Conservation (phyloP, 1,140 invertebrate genomes). For the Drosophila varians region DNA sequence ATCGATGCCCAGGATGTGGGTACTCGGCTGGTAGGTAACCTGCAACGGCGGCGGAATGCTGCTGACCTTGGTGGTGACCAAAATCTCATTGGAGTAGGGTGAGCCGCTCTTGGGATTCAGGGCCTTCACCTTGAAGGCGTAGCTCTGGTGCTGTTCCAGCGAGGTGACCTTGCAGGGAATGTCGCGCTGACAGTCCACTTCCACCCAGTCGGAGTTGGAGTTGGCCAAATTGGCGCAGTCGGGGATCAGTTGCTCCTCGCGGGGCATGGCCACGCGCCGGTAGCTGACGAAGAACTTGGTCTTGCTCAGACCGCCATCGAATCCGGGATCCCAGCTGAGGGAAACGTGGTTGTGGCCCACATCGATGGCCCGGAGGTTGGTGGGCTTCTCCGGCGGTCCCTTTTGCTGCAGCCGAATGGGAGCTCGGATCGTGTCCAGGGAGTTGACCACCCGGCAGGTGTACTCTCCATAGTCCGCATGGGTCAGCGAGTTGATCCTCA, state of each 20-base stretch:
- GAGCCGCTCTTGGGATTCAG: conserved; percentile 93
- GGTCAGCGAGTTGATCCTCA: conserved; percentile 90
- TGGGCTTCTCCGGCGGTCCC: conserved; percentile 92
- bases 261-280: conserved; percentile 86
- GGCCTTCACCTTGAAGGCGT: conserved; percentile 93
- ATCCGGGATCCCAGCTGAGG: conserved; percentile 93
- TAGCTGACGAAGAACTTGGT: conserved; percentile 94
- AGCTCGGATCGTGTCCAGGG: conserved; percentile 89
- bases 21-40: conserved; percentile 91
- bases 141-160: conserved; percentile 92
- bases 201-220: conserved; percentile 88
- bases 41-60: conserved; percentile 91
- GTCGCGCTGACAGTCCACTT: conserved; percentile 91
- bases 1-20: conserved; percentile 89
- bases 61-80: conserved; percentile 91
- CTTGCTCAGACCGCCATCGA: conserved; percentile 93
- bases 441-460: conserved; percentile 92
- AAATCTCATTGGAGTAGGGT: conserved; percentile 92
- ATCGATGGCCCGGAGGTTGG: conserved; percentile 87
- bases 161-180: conserved; percentile 94
- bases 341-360: conserved; percentile 91
- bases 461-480: conserved; percentile 95
- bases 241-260: conserved; percentile 86
- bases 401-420: conserved; percentile 92
- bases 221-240: conserved; percentile 87